Percentiles rank a stretch among this genome's conserved stretches.
Evolutionary conservation across 2,888 invertebrate species (phyloP).

Genomic region (Metopia argyrocephala): DNA sequence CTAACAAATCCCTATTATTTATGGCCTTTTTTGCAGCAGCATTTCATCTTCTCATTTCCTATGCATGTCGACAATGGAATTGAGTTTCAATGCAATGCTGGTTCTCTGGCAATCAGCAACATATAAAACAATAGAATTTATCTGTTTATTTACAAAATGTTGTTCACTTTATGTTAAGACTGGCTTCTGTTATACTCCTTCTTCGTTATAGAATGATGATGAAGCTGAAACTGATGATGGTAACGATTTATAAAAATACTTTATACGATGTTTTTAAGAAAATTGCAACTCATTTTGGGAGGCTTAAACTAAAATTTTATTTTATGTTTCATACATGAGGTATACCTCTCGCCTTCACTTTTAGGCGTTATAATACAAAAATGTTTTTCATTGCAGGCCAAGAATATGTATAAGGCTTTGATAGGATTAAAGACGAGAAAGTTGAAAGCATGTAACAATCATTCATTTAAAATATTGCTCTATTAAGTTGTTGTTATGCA

Average conservation of each 20-base stretch:
- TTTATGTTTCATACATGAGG: constrained; percentile 26
- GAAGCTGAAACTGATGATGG: background rate
- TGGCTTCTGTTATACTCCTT: constrained; percentile 11
- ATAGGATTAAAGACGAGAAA: no score
- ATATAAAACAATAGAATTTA: background rate
- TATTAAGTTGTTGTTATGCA: constrained; percentile 54
- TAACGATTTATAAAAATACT: constrained; percentile 64
- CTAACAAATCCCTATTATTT: constrained; percentile 59
- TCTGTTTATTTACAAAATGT: background rate
- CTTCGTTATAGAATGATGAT: constrained; percentile 2
- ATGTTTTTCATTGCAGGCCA: background rate
- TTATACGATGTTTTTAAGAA: constrained; percentile 54
- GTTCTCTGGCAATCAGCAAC: background rate
- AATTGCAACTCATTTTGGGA: constrained; percentile 55
- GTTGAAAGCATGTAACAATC: constrained; percentile 10
- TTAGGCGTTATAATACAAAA: background rate
- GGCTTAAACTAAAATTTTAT: constrained; percentile 58
- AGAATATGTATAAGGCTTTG: background rate
- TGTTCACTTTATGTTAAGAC: constrained; percentile 1
- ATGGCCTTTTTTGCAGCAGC: constrained; percentile 46
- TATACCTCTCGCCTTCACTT: background rate
- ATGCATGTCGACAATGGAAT: background rate
- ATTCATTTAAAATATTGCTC: constrained; percentile 44
- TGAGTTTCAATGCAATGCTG: no score
- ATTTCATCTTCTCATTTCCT: constrained; percentile 22